These are phyloP conservation scores for Ganaspis brasiliensis DNA, from an alignment of 2,888 invertebrate species.

Conservation along the genomic window DNA sequence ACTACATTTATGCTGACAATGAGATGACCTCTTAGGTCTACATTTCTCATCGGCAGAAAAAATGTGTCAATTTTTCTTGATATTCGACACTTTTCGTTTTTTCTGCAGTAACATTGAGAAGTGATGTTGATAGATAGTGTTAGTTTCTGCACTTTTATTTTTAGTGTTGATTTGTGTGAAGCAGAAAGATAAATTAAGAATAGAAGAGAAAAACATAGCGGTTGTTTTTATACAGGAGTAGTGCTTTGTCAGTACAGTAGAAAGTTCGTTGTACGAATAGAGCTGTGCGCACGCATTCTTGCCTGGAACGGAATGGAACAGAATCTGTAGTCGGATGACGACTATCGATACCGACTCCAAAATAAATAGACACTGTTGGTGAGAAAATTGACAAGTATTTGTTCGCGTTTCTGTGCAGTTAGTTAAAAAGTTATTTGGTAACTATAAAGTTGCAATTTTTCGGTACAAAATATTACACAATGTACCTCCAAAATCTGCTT, in stretches of 20 bases:
- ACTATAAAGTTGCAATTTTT: neutral
- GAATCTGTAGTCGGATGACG: neutral
- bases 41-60: too few species aligned
- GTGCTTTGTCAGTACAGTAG: constrained; percentile 63
- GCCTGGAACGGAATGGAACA: constrained; percentile 51
- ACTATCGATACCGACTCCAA: neutral
- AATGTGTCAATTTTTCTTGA: too few species aligned
- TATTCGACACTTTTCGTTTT: too few species aligned
- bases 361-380: neutral
- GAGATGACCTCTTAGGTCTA: too few species aligned
- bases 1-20: too few species aligned
- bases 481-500: neutral
- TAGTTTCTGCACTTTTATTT: too few species aligned
- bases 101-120: too few species aligned
- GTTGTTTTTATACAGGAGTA: constrained; percentile 49
- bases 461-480: neutral
- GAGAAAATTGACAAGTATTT: neutral
- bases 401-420: neutral
- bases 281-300: constrained; percentile 68
- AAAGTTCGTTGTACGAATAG: constrained; percentile 62
- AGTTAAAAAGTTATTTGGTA: neutral
- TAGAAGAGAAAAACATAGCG: neutral
- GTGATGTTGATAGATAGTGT: too few species aligned
- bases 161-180: too few species aligned
- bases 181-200: too few species aligned